Base-by-base conservation (phyloP, 2,888 invertebrate genomes). In the Eristalis arbustorum region DNA sequence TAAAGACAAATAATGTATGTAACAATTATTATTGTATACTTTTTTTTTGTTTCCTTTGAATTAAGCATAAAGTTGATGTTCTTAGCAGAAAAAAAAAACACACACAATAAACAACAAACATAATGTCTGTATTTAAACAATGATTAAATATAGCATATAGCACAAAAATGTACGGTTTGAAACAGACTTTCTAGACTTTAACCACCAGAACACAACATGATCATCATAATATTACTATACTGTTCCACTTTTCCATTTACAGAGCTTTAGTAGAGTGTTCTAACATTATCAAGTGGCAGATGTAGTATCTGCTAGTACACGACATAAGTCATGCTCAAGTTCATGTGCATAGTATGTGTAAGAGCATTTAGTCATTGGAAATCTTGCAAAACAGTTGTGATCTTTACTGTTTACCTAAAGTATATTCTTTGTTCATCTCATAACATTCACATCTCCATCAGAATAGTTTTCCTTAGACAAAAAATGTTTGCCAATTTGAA, bases 1-100 rank as follows among this genome's bases (percentile, higher is more conserved):
- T 66, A 79, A 84, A 84, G 69, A 84, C 75, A 84, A 72, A 71
- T 74, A 25, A 83, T 77, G 76, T 72, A 61, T 77, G 71, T 68
- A 77, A 68, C 34, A 4, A 42, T 59, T 59, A 18, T 62, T 63
- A 67, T 62, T 72, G 62, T 22, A 73, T 77, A 8, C 10, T 31
- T 6, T 68, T 73, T 31, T 18, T 49, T 8, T 49, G 8, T 42
- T 14, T n/a, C n/a, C n/a, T 42, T 14, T n/a, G 18, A 49, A 18
- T 49, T 31, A 37, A 37, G 13, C 37, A 37, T 37, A 3, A 13
- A 49, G 49, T 49, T 18, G 49, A 49, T 49, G 49, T 49, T 49
- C 49, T 49, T 49, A n/a, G 18, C n/a, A 49, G 14, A 18, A 18
- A 42, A 42, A n/a, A 14, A 3, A 42, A 3, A 42, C 8, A 42